A percentile compares a stretch with the other conserved stretches of the same genome.
Evolutionary conservation across 1,140 invertebrate species (phyloP).

Genomic region (Asbolus verrucosus): DNA sequence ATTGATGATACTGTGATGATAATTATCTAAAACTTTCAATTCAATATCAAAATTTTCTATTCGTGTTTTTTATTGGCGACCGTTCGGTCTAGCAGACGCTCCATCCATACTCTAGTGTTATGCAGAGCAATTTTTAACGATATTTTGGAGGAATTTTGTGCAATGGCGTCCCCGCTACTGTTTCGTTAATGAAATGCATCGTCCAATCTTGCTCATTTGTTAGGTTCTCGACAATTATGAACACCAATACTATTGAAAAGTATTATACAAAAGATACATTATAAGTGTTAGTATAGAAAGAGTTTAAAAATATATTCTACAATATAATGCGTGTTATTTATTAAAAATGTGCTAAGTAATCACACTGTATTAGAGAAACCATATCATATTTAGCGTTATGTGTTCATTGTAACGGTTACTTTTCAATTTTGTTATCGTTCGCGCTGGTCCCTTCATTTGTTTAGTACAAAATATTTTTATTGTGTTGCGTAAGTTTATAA

Average conservation of each 20-base stretch:
- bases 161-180: constrained; percentile 7
- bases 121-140: constrained; percentile 6
- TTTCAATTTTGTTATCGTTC: constrained; percentile 19
- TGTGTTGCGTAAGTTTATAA: constrained; percentile 32
- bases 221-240: constrained; percentile 15
- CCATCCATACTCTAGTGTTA: constrained; percentile 18
- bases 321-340: constrained; percentile 35
- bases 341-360: constrained; percentile 22
- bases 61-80: background rate
- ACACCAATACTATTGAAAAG: constrained; percentile 26
- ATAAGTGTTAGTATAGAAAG: constrained; percentile 33
- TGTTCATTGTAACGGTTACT: constrained; percentile 12
- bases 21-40: constrained; percentile 2
- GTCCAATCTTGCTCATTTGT: constrained; percentile 35
- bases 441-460: constrained; percentile 13
- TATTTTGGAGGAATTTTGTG: constrained; percentile 30
- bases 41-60: constrained; percentile 31
- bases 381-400: constrained; percentile 39
- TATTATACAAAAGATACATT: constrained; percentile 29
- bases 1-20: constrained; percentile 34
- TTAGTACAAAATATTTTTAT: constrained; percentile 41
- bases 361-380: constrained; percentile 14
- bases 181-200: background rate
- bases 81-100: background rate
- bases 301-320: constrained; percentile 13